Percentiles rank a stretch among this genome's conserved stretches.
phyloP scores from a whole-genome alignment of 35 echinoderm and acorn worm species.

The Lytechinus pictus region DNA sequence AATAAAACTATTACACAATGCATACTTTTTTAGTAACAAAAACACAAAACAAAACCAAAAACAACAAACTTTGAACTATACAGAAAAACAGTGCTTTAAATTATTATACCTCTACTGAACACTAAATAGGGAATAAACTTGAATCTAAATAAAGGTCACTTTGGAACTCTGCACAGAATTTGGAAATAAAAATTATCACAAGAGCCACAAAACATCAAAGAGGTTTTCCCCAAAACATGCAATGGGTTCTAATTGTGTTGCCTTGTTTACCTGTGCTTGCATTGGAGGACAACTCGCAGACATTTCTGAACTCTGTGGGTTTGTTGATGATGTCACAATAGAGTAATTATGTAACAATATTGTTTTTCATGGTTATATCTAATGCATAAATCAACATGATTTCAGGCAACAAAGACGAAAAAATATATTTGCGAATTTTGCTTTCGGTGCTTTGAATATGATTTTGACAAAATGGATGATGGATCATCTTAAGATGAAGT shows the following conservation, averaged over 20 bases:
- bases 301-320: conserved; percentile 27
- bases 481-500: no score
- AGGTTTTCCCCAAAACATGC: not conserved
- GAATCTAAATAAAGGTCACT: not conserved
- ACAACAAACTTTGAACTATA: no score
- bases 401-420: no score
- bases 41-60: no score
- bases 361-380: not conserved
- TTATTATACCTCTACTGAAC: not conserved
- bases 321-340: not conserved
- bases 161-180: not conserved
- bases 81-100: not conserved
- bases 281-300: conserved; percentile 26
- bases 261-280: conserved; percentile 32
- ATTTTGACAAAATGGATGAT: no score
- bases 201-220: not conserved
- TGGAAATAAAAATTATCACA: not conserved
- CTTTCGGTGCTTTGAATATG: no score
- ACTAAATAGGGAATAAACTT: not conserved
- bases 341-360: not conserved
- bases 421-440: no score
- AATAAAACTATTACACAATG: not conserved
- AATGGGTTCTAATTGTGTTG: no score
- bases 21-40: no score
- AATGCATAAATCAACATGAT: no score